These are phyloP conservation scores for Rachycentron canadum DNA, from an alignment of 2,797 vertebrate species.

Conservation along the genomic window DNA sequence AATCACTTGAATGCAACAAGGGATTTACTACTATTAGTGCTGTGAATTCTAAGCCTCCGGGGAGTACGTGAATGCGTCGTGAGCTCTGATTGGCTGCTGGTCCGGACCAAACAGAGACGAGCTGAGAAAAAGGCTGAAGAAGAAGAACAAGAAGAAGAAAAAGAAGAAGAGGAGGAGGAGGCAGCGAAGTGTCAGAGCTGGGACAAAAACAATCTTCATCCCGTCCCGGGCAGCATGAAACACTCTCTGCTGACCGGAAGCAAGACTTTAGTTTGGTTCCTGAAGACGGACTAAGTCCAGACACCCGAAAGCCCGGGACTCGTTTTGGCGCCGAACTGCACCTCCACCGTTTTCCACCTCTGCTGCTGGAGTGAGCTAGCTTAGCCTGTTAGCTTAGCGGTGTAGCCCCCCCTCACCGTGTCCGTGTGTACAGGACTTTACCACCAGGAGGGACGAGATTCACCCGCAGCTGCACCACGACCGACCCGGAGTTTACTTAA, in stretches of 20 bases:
- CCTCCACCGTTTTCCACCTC: not conserved
- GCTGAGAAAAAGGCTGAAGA: conserved; percentile 8
- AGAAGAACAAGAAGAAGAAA: not conserved
- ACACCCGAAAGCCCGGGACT: not conserved
- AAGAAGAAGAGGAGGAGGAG: not conserved
- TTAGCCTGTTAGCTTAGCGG: conserved; percentile 71
- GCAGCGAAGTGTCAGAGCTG: not conserved
- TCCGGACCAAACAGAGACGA: conserved; percentile 44
- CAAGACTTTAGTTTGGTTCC: not conserved
- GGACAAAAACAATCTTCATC: not conserved
- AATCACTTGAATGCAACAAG: not conserved
- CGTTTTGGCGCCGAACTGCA: not conserved
- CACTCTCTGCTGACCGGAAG: not conserved
- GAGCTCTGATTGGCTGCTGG: conserved; percentile 65
- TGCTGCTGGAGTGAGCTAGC: conserved; percentile 29
- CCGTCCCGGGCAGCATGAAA: not conserved
- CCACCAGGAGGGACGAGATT: not conserved
- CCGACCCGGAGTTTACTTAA: not conserved
- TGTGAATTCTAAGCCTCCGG: not conserved
- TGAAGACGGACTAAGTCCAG: accelerated
- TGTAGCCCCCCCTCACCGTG: not conserved
- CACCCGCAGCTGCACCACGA: conserved; percentile 3
- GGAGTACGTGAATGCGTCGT: not conserved
- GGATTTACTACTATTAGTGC: accelerated
- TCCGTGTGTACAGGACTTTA: conserved; percentile 37